Base-by-base conservation (phyloP, 23 tunicate species). In the Halocynthia roretzi region DNA sequence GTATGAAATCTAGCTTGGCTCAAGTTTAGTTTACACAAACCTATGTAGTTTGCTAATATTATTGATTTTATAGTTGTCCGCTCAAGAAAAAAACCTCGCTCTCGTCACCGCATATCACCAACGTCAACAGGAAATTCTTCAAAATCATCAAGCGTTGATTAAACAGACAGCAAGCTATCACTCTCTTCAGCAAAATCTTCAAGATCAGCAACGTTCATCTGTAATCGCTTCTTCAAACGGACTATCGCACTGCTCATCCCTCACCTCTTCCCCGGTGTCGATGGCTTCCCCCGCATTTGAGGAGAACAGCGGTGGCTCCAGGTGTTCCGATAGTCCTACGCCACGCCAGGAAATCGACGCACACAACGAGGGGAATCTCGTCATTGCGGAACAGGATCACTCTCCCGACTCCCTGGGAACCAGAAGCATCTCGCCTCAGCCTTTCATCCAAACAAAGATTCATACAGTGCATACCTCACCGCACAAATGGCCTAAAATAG, bases 181-280 rank as follows among this genome's bases (percentile, higher is more conserved):
- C 5, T 64, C 9, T 54, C 56, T 54, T 7, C 55, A 50, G 60
- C 78, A 74, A 10, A 53, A 70, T 8, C 21, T 15, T 12, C 76
- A 71, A 50, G 49, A 22, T 54, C 78, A 54, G 31, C 64, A 54
- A 18, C 78, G 64, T 8, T 54, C 78, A 18, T 15, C 55, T n/a
- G 56, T 12, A 12, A 8, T 7, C 56, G 12, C 12, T 54, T 53
- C 78, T 19, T 22, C 62, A 12, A 10, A 40, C 22, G 48, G 31
- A 15, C 22, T 9, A 20, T 40, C 70, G 31, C 15, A 48, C 22
- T 65, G 70, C 70, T 74, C 78, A 74, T 74, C 78, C 8, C 21
- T 74, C 8, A 74, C 78, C n/a, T 74, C 78, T 50, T 74, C 78
- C 55, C 78, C 78, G 31, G 56, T 74, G 21, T 74, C 78, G 19